A percentile compares a stretch with the other conserved stretches of the same genome.
Evolutionary conservation across 2,797 vertebrate genomes (phyloP).

Genomic region (Crocodylus rhombifer): DNA sequence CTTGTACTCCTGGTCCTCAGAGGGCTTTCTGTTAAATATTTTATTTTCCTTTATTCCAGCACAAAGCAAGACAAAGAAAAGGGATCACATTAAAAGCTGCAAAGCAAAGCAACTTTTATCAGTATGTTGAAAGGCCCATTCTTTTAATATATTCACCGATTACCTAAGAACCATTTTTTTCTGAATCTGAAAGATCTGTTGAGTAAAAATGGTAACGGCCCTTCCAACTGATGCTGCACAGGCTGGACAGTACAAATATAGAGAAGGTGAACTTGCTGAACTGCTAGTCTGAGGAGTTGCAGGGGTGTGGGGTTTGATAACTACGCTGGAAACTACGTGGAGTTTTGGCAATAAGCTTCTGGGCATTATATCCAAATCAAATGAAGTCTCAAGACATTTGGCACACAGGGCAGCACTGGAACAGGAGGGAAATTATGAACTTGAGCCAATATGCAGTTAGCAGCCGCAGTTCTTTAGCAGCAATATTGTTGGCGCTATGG

Average conservation of each 20-base stretch:
- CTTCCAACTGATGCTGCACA: background rate
- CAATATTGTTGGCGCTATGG: background rate
- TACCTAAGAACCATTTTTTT: conserved; percentile 2
- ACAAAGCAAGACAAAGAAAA: background rate
- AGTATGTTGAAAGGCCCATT: background rate
- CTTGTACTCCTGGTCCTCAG: background rate
- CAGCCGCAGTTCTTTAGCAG: background rate
- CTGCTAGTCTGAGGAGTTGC: background rate
- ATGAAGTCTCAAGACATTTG: background rate
- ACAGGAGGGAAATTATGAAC: background rate
- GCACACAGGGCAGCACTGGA: background rate
- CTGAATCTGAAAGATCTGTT: conserved; percentile 41
- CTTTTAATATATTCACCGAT: conserved; percentile 44
- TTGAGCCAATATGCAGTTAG: background rate
- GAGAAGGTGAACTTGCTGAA: background rate
- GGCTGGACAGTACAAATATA: background rate
- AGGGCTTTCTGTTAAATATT: conserved; percentile 1
- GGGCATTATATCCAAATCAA: background rate
- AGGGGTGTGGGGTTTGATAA: background rate
- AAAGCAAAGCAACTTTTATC: background rate
- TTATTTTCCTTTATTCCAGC: background rate
- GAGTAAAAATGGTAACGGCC: background rate
- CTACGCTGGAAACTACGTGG: background rate
- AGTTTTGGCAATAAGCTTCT: background rate
- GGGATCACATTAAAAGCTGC: conserved; percentile 6